phyloP scores from a whole-genome alignment of 1,140 invertebrate genomes.

The Zaprionus tsacasi region DNA sequence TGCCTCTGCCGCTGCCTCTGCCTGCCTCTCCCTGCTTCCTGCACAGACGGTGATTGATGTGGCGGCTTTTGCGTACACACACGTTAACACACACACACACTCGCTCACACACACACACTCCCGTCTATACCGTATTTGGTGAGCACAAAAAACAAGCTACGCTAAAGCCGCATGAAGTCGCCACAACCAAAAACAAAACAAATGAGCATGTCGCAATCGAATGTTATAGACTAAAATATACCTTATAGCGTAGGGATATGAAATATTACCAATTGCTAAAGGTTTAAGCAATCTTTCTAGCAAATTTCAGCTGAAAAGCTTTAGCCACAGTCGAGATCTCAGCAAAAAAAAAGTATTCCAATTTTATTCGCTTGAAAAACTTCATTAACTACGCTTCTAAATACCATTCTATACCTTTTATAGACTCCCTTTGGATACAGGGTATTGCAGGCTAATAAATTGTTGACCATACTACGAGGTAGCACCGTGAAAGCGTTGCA shows the following conservation, averaged over 20 bases:
- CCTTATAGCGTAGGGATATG: not conserved
- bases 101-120: not conserved
- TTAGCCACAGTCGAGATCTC: not conserved
- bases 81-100: slow-evolving; percentile 9
- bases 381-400: not conserved
- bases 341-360: not conserved
- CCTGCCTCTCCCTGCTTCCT: not conserved
- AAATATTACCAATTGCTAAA: not conserved
- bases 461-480: slow-evolving; percentile 14
- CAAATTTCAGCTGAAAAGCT: not conserved
- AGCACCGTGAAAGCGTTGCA: slow-evolving; percentile 40
- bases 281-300: not conserved
- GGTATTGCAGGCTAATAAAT: slow-evolving; percentile 29
- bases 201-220: not conserved
- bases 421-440: not conserved
- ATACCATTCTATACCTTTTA: too few species aligned
- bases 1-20: slow-evolving; percentile 9
- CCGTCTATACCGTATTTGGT: slow-evolving; percentile 67
- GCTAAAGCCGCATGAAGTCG: slow-evolving; percentile 14
- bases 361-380: not conserved
- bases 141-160: slow-evolving; percentile 45
- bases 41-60: slow-evolving; percentile 68
- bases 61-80: slow-evolving; percentile 45
- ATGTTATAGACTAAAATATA: not conserved
- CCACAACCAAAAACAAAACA: slow-evolving; percentile 9